Percentiles rank a stretch among this genome's conserved stretches.
Conservation (phyloP, 2,113 vertebrate genomes). For the Rhinopithecus roxellana region DNA sequence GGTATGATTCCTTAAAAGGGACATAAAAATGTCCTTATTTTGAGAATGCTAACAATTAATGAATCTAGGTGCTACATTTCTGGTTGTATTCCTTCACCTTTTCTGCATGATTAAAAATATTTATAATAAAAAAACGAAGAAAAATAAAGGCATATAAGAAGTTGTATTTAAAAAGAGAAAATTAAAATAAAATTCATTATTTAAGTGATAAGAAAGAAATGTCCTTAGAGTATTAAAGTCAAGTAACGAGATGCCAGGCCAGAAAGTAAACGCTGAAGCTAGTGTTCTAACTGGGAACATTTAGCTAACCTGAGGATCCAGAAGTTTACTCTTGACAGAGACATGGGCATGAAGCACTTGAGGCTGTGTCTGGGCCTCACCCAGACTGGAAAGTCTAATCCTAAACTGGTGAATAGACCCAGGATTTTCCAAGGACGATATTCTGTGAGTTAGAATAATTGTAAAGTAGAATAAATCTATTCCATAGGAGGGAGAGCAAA, state of each 20-base stretch:
- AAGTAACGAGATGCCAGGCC: slow-evolving; percentile 1
- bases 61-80: background rate
- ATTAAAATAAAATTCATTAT: background rate
- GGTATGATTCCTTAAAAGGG: background rate
- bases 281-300: background rate
- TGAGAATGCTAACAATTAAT: background rate
- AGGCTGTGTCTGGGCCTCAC: background rate
- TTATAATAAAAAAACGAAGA: background rate
- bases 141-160: background rate
- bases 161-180: background rate
- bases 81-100: background rate
- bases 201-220: background rate
- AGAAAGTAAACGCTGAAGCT: background rate
- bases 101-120: background rate
- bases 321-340: background rate
- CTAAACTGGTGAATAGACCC: background rate
- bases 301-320: background rate
- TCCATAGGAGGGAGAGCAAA: background rate
- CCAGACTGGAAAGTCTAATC: background rate
- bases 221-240: background rate
- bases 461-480: background rate
- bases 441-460: background rate
- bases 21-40: background rate
- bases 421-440: background rate
- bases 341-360: background rate